Conservation (phyloP, 2,797 vertebrate genomes). For the Sebastes nivosus region DNA sequence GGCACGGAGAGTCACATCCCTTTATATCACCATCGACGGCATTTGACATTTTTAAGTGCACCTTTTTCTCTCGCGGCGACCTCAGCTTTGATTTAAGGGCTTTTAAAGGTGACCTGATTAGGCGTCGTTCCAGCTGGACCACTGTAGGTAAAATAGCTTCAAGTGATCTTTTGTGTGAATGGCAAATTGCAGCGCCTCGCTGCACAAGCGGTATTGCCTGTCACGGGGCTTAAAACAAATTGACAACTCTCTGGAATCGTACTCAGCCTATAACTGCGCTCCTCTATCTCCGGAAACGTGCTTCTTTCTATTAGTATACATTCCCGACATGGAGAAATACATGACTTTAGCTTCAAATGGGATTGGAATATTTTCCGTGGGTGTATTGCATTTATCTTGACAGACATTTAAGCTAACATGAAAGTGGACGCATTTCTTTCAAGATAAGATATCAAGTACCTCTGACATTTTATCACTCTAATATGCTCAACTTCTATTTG, state of each 20-base stretch:
- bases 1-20: constrained; percentile 31
- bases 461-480: constrained; percentile 49
- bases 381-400: constrained; percentile 34
- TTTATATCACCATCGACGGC: constrained; percentile 35
- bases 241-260: constrained; percentile 12
- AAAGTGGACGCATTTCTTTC: constrained; percentile 37
- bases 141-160: constrained; percentile 25
- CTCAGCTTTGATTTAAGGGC: constrained; percentile 55
- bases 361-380: constrained; percentile 31
- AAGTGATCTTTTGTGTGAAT: constrained; percentile 26
- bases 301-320: constrained; percentile 13
- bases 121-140: constrained; percentile 45
- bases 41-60: constrained; percentile 50
- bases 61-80: constrained; percentile 27
- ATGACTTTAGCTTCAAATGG: constrained; percentile 36
- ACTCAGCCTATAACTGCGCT: constrained; percentile 14
- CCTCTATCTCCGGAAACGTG: constrained; percentile 23
- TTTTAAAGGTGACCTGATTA: constrained; percentile 71
- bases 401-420: constrained; percentile 51
- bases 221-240: constrained; percentile 46
- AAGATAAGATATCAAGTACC: constrained; percentile 46
- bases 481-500: constrained; percentile 32
- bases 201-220: constrained; percentile 28
- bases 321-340: constrained; percentile 17
- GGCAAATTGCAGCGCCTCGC: constrained; percentile 36